phyloP scores from a whole-genome alignment of 2,113 vertebrate genomes.

The Clarias batrachus region DNA sequence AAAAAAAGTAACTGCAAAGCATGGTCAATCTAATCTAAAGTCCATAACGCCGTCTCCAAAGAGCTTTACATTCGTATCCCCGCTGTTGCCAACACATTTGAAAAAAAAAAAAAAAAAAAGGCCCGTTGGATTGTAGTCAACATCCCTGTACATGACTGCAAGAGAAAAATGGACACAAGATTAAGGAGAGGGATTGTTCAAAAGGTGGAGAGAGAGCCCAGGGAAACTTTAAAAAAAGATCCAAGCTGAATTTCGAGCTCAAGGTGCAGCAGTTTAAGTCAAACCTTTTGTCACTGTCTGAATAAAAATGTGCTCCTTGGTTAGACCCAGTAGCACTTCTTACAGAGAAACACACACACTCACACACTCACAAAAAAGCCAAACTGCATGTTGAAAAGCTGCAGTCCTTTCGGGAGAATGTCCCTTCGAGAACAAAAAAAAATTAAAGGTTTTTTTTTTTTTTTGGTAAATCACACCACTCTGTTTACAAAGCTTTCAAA shows the following conservation, averaged over 20 bases:
- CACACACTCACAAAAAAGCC: background rate
- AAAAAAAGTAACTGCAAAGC: background rate
- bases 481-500: conserved; percentile 4
- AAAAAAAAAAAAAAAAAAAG: too few species aligned
- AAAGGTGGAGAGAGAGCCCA: background rate
- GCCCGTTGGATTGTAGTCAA: background rate
- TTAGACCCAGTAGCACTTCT: background rate
- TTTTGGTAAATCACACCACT: background rate
- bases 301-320: background rate
- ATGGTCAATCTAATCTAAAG: background rate
- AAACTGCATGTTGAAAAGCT: background rate
- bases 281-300: too few species aligned
- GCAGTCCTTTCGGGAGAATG: background rate
- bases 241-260: background rate
- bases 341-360: background rate
- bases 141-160: background rate
- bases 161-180: background rate
- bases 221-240: background rate
- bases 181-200: background rate
- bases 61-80: background rate
- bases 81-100: background rate
- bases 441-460: background rate
- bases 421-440: background rate
- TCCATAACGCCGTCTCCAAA: background rate
- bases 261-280: background rate